Conservation (phyloP, 2,797 vertebrate species). For the Ciconia nigra region DNA sequence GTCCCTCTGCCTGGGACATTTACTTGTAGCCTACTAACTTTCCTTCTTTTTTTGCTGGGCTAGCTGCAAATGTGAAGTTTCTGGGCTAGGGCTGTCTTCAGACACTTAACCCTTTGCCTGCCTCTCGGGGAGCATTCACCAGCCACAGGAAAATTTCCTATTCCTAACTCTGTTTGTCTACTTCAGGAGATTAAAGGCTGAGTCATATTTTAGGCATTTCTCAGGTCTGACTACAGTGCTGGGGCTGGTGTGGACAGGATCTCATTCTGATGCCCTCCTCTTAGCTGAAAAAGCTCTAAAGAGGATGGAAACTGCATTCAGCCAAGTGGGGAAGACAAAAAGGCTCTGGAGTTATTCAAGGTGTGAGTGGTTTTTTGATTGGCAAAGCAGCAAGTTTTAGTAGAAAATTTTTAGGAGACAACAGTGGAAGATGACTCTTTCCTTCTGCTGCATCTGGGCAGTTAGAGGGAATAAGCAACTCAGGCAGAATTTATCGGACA, state of each 20-base stretch:
- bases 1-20: background rate
- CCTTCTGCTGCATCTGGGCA: background rate
- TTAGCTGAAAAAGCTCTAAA: background rate
- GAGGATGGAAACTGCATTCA: background rate
- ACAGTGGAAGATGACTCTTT: background rate
- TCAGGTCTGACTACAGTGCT: background rate
- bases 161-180: background rate
- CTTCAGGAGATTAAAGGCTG: conserved; percentile 18
- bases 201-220: conserved; percentile 15
- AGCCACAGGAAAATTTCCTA: background rate
- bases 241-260: background rate
- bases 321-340: background rate
- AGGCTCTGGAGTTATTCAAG: background rate
- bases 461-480: conserved; percentile 1
- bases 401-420: background rate
- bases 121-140: background rate
- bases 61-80: conserved; percentile 36
- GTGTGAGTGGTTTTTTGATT: background rate
- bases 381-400: background rate
- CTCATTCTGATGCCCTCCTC: background rate
- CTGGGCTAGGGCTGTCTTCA: conserved; percentile 18
- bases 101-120: conserved; percentile 72
- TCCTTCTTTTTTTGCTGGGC: background rate
- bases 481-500: conserved; percentile 54
- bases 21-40: background rate